Conservation (phyloP, 2,797 vertebrate species). For the Pygocentrus nattereri region DNA sequence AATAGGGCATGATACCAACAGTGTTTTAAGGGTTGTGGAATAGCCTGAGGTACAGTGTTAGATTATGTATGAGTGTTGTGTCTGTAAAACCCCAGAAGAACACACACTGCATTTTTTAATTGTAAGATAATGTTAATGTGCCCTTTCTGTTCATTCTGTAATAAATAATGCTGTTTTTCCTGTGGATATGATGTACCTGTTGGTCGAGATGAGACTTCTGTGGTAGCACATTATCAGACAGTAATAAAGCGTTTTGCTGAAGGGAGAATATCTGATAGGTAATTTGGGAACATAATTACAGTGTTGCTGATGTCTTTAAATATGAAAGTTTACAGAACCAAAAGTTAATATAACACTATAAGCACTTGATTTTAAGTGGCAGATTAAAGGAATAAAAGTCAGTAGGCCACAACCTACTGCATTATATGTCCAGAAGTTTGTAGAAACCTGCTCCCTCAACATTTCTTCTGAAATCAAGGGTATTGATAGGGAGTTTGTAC, state of each 20-base stretch:
- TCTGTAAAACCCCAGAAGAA: background rate
- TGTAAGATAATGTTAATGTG: background rate
- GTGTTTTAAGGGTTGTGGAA: background rate
- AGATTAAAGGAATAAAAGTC: background rate
- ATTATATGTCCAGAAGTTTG: background rate
- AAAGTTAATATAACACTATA: background rate
- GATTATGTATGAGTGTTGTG: background rate
- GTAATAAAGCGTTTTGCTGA: slow-evolving; percentile 1
- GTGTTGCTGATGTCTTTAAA: background rate
- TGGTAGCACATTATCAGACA: background rate
- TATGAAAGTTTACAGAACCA: background rate
- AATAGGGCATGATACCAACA: background rate
- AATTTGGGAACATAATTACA: background rate
- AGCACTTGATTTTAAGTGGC: background rate
- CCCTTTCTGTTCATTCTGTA: background rate
- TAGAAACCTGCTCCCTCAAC: too few species aligned
- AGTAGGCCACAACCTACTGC: background rate
- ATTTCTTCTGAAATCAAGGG: too few species aligned
- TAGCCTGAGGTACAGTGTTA: background rate
- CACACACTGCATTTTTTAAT: background rate
- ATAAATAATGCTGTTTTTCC: background rate
- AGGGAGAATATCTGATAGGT: background rate
- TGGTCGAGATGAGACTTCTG: slow-evolving; percentile 2
- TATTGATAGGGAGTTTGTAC: too few species aligned
- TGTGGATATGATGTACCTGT: background rate